A percentile compares a stretch with the other conserved stretches of the same genome.
Evolutionary conservation across 37 sponge, comb jelly and placozoan genomes (phyloP).

Genomic region (Eunapius fragilis): DNA sequence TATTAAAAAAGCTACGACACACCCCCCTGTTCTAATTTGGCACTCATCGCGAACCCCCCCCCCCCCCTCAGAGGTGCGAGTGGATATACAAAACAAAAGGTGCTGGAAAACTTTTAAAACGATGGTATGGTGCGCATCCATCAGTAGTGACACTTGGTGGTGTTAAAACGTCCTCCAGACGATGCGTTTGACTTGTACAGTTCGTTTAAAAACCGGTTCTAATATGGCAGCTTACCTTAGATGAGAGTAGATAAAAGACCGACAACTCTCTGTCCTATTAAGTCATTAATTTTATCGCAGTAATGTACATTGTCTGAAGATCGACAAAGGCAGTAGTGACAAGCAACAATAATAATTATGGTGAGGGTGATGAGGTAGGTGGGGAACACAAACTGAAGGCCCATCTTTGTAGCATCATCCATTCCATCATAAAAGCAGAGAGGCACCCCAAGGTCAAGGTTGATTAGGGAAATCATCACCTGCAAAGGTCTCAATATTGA

Average conservation of each 20-base stretch:
- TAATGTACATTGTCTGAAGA: neutral
- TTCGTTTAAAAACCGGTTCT: no score
- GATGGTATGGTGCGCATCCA: no score
- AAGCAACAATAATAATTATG: slow-evolving; percentile 15
- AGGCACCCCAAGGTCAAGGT: slow-evolving; percentile 60
- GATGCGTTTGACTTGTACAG: no score
- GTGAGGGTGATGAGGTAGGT: slow-evolving; percentile 51
- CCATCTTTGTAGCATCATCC: slow-evolving; percentile 47
- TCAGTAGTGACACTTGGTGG: no score
- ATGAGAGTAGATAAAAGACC: slow-evolving; percentile 49
- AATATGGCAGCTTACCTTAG: no score
- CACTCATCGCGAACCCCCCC: no score
- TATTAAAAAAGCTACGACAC: no score
- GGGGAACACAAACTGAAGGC: slow-evolving; percentile 62
- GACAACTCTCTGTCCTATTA: neutral
- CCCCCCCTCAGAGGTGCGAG: no score
- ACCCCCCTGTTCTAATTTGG: no score
- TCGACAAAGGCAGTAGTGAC: slow-evolving; percentile 6
- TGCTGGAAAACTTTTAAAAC: no score
- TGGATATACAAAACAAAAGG: no score
- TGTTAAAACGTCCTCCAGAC: no score
- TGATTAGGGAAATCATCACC: slow-evolving; percentile 42
- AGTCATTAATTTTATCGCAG: neutral
- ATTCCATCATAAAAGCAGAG: slow-evolving; percentile 75
- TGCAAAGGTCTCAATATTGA: slow-evolving; percentile 15